A percentile compares a stretch with the other conserved stretches of the same genome.
Evolutionary conservation across 1,140 invertebrate genomes (phyloP).

Genomic region (Zaprionus capensis): DNA sequence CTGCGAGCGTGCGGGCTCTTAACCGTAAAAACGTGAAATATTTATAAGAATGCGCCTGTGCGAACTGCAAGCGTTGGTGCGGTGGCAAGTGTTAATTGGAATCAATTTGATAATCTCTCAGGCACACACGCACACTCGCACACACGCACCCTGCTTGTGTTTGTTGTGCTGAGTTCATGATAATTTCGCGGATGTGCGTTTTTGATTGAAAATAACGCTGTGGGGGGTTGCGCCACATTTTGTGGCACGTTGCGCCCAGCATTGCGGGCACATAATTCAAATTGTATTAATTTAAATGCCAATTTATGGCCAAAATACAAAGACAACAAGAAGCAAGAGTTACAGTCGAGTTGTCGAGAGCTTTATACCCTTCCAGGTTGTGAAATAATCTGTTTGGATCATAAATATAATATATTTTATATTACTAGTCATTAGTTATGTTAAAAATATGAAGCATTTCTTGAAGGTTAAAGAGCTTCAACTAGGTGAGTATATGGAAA

Average conservation of each 20-base stretch:
- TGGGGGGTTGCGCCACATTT: slow-evolving; percentile 63
- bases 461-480: too few species aligned
- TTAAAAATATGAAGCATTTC: too few species aligned
- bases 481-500: too few species aligned
- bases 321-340: background rate
- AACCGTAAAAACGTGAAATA: slow-evolving; percentile 76
- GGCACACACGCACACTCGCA: slow-evolving; percentile 22
- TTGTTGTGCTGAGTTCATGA: slow-evolving; percentile 78
- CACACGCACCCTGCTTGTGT: slow-evolving; percentile 5
- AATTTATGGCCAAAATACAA: slow-evolving; percentile 78
- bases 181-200: slow-evolving; percentile 80
- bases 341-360: background rate
- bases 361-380: background rate
- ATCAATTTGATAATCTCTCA: slow-evolving; percentile 84
- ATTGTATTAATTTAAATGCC: slow-evolving; percentile 84
- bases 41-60: slow-evolving; percentile 63
- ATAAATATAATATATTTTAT: too few species aligned
- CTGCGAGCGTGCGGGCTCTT: slow-evolving; percentile 34
- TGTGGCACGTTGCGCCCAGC: slow-evolving; percentile 36
- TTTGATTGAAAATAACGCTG: slow-evolving; percentile 83
- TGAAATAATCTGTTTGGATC: too few species aligned
- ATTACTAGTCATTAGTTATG: too few species aligned
- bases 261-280: slow-evolving; percentile 75
- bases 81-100: slow-evolving; percentile 84
- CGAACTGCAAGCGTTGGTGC: slow-evolving; percentile 48